Percentiles rank a stretch among this genome's conserved stretches.
phyloP scores from a whole-genome alignment of 2,113 vertebrate species.

The Scophthalmus maximus region DNA sequence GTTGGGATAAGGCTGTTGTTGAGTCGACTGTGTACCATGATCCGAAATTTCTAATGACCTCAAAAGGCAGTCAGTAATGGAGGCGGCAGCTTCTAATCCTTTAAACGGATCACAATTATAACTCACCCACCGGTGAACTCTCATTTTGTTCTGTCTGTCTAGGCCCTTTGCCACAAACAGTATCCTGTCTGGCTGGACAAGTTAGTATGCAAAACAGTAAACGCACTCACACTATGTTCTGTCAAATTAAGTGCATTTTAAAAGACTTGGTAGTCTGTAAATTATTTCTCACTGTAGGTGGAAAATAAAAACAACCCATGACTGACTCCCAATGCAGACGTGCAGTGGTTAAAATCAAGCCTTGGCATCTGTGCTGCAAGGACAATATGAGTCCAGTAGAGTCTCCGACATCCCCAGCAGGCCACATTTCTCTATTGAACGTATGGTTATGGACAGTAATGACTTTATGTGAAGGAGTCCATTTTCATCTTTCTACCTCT shows the following conservation, averaged over 20 bases:
- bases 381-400: constrained; percentile 30
- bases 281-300: constrained; percentile 11
- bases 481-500: constrained; percentile 60
- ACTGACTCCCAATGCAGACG: background rate
- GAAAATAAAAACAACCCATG: constrained; percentile 22
- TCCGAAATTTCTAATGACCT: constrained; percentile 36
- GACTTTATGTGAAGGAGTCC: constrained; percentile 40
- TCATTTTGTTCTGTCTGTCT: constrained; percentile 9
- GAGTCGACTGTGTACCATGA: constrained; percentile 5
- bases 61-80: constrained; percentile 42
- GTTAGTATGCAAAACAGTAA: constrained; percentile 43
- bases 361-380: constrained; percentile 15
- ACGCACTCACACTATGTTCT: constrained; percentile 21
- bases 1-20: constrained; percentile 28
- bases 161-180: constrained; percentile 14
- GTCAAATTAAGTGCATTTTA: background rate
- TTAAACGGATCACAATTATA: constrained; percentile 46
- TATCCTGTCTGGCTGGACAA: constrained; percentile 11
- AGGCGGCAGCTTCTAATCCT: constrained; percentile 40
- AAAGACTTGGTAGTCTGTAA: constrained; percentile 4
- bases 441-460: constrained; percentile 72
- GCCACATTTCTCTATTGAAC: constrained; percentile 29
- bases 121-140: constrained; percentile 28
- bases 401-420: constrained; percentile 34
- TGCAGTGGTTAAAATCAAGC: constrained; percentile 1